Base-by-base conservation (phyloP, 2,888 invertebrate species). In the Dascillus cervinus region DNA sequence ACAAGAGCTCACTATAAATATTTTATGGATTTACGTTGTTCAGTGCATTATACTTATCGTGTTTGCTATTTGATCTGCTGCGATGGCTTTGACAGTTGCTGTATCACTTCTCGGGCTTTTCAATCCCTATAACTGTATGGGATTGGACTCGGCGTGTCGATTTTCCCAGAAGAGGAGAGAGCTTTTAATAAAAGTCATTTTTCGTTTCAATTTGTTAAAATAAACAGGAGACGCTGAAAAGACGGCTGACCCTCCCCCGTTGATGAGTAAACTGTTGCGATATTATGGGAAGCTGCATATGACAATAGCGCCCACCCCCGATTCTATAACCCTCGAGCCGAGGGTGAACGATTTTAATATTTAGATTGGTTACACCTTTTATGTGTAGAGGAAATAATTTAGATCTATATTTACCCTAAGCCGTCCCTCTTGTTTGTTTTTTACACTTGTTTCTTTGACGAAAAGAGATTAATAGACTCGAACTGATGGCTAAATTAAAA, bases 311-410 rank as follows among this genome's bases (percentile, higher is more conserved):
- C 37, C 51, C 43, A 41, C 39, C 39, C 39, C 39, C 34, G 27
- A 34, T 37, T 29, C 35, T 37, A 31, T 33, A 34, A 34, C 37
- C 43, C 43, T 26, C 36, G 25, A 37, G 32, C 36, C 34, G 30
- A 37, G 43, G 40, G 40, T 44, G 43, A 39, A 46, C 49, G 53
- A 54, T 61, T 64, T 63, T 62, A 64, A 64, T 64, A 64, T 64
- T 64, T 63, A 64, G 63, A 64, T 64, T 64, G 64, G 64, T 64
- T 64, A 64, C 64, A 64, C 64, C 64, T 64, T 64, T 63, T 64
- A 64, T 62, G 53, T 60, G 64, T 64, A 58, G 54, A 58, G 61
- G 60, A 64, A 63, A 64, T 64, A 63, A 64, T 64, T 64, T 62
- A 50, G 53, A 48, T 56, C 58, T 53, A 56, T 59, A 59, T 62